These are phyloP conservation scores for Serripes groenlandicus DNA, from an alignment of 2,888 invertebrate species.

Conservation along the genomic window DNA sequence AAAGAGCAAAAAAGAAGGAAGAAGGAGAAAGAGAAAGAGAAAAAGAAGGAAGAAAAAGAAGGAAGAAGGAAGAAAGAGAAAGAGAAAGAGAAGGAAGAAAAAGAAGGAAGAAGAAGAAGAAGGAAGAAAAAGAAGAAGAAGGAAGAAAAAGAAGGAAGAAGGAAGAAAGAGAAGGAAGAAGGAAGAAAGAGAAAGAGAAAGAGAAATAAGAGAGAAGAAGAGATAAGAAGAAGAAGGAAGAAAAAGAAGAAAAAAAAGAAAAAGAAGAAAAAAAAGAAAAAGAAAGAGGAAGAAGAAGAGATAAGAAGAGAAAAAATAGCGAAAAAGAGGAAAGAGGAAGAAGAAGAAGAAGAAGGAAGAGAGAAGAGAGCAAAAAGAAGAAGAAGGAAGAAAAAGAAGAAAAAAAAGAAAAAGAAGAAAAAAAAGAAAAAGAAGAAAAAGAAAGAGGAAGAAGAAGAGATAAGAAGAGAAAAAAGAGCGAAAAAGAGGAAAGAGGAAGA, in stretches of 20 bases:
- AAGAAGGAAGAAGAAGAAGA: neutral
- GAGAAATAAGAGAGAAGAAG: neutral
- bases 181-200: neutral
- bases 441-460: neutral
- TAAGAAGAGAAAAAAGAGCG: neutral
- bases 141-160: neutral
- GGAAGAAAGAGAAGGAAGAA: neutral
- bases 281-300: neutral
- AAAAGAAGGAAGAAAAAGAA: neutral
- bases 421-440: neutral
- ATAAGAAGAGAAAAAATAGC: neutral
- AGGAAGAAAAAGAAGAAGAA: neutral
- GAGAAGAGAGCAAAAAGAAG: neutral
- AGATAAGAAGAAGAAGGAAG: neutral
- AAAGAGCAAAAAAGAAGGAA: neutral
- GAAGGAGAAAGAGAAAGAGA: neutral
- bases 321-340: neutral
- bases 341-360: neutral
- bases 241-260: neutral
- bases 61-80: neutral
- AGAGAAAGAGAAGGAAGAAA: neutral
- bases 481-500: neutral
- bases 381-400: constrained; percentile 8
- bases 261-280: neutral
- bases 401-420: neutral